Percentiles rank a stretch among this genome's conserved stretches.
Evolutionary conservation across 2,797 vertebrate genomes (phyloP).

Genomic region (Paguma larvata): DNA sequence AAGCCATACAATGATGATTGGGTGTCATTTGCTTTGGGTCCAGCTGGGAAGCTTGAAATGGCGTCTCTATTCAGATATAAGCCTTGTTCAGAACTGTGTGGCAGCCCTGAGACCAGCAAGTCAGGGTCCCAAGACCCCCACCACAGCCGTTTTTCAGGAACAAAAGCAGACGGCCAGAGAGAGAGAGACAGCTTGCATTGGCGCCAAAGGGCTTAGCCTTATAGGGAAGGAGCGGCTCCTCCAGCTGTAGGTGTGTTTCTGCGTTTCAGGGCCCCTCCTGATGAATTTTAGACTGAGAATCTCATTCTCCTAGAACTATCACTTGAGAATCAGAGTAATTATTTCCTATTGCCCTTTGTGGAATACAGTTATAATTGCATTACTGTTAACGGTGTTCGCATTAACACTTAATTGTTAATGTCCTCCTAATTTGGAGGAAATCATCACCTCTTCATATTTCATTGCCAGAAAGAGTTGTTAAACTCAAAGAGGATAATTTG

Average conservation of each 20-base stretch:
- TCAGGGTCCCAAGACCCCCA: background rate
- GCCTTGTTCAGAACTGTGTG: background rate
- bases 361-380: conserved; percentile 89
- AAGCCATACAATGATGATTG: background rate
- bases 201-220: background rate
- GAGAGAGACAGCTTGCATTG: background rate
- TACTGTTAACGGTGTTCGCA: conserved; percentile 85
- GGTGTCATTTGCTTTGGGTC: background rate
- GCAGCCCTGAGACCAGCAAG: background rate
- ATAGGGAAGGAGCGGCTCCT: background rate
- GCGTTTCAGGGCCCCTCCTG: conserved; percentile 77
- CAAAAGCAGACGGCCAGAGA: background rate
- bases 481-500: conserved; percentile 65
- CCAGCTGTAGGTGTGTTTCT: conserved; percentile 37
- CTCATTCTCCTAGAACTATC: conserved; percentile 86
- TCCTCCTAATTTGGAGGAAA: conserved; percentile 87
- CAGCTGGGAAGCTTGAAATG: background rate
- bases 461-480: conserved; percentile 84
- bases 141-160: conserved; percentile 56
- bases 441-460: conserved; percentile 86
- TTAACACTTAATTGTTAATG: conserved; percentile 90
- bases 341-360: conserved; percentile 89
- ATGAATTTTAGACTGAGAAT: conserved; percentile 87
- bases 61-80: conserved; percentile 49
- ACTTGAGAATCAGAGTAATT: conserved; percentile 90